phyloP scores from a whole-genome alignment of 2,113 vertebrate genomes.

The Prunella himalayana region DNA sequence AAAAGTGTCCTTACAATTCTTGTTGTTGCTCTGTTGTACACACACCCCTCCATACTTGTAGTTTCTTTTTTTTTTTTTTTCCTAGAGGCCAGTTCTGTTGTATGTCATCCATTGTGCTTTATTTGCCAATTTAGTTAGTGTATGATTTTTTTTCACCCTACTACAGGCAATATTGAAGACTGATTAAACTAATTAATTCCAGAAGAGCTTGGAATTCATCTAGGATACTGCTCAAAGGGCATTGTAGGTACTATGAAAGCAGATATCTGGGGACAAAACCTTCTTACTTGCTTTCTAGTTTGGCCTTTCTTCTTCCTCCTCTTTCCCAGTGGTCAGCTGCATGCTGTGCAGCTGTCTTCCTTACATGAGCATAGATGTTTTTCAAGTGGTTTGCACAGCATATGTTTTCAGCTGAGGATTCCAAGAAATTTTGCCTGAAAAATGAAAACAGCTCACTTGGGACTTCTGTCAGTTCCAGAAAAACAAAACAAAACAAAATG shows the following conservation, averaged over 20 bases:
- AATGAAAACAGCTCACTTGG: not conserved
- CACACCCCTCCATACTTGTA: fast-evolving
- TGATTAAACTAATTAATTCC: not conserved
- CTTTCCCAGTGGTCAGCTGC: not conserved
- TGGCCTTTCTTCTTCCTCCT: not conserved
- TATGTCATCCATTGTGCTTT: not conserved
- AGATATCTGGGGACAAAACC: not conserved
- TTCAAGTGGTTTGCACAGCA: not conserved
- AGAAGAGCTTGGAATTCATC: not conserved
- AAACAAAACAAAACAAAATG: not conserved
- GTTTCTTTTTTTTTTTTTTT: not conserved
- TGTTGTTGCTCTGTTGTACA: not conserved
- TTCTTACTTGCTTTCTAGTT: not conserved
- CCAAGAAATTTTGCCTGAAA: not conserved
- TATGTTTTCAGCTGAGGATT: not conserved
- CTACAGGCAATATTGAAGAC: not conserved
- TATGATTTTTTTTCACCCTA: not conserved
- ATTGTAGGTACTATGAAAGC: not conserved
- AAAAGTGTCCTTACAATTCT: not conserved
- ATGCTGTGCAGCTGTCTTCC: not conserved
- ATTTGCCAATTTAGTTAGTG: not conserved
- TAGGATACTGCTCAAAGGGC: not conserved
- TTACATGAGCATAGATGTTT: not conserved
- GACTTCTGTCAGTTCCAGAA: not conserved
- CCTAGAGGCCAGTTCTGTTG: not conserved